Base-by-base conservation (phyloP, 2,113 vertebrate species). In the Helogale parvula region DNA sequence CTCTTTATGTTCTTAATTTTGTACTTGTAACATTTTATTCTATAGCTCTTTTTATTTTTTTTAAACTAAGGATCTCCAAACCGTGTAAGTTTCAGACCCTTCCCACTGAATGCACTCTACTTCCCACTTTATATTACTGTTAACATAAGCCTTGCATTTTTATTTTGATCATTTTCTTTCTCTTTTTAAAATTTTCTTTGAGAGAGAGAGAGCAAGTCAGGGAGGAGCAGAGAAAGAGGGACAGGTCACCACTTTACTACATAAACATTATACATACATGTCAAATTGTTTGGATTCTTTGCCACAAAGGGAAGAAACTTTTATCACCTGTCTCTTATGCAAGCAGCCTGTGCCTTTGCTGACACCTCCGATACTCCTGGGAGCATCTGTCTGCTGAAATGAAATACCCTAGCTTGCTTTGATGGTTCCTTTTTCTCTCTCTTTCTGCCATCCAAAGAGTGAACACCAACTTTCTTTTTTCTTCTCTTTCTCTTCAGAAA, bases 21-120 rank as follows among this genome's bases (percentile, higher is more conserved):
- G 41, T 72, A 35, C 31, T 50, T 82, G 2, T 60, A 35, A 83
- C 45, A 68, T 84, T 80, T 93, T 85, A 80, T 91, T 80, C 14
- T 96, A 65, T 60, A 38, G 23, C 16, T 19, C 7, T 50, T 50
- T 13, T 50, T 86, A 47, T 87, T 72, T 52, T 72, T 88, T 63
- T 65, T 29, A 47, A 47, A 63, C 33, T n/a, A 52, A 91, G 23
- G 69, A 1, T 2, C 47, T 63, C n/a, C 29, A 85, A 68, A 63
- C 7, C 8, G 2, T 57, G 21, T 29, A 31, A 25, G 33, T 33
- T 91, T 74, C 57, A 72, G 29, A 71, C 19, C 5, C 50, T 60
- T 79, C 6, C 33, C 41, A 76, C 47, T 82, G 15, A 25, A 29
- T 7, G 27, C 6, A 31, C 13, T 1, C 3, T 2, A 16, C 17